Base-by-base conservation (phyloP, 92 coral and sea anemone species). In the Desmophyllum pertusum region DNA sequence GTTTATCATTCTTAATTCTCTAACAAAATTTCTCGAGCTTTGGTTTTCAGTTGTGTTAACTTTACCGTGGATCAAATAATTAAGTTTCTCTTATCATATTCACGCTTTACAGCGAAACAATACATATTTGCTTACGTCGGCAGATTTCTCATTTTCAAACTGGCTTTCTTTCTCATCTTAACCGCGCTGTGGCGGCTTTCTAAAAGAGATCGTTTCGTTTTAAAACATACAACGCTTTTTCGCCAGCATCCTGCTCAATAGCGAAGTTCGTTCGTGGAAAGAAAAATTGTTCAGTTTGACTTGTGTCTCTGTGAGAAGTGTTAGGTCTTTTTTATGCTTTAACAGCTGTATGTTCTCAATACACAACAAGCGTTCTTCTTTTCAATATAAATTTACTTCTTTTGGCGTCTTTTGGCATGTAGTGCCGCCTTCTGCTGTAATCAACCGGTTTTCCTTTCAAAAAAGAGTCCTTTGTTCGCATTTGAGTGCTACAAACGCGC, bases 361-460 rank as follows among this genome's bases (percentile, higher is more conserved):
- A 66, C 50, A 80, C 76, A 40, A 43, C 43, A 9, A 37, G 30
- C 40, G 23, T 70, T 81, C 85, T 50, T 52, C 85, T 52, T 70
- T 81, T 81, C 78, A 69, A 21, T 18, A 0, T n/a, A 25, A 46
- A 50, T 33, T 55, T 72, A 69, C 35, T 72, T 59, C 62, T 42
- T 51, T 55, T 73, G 70, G 33, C 17, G 42, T 82, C 41, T 52
- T 42, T 39, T 9, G 23, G 18, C 57, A 4, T 48, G 55, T 1
- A 38, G 85, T 82, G 57, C 86, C 86, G 79, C 79, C 86, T 39
- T 82, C 33, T 6, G 0, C 45, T 71, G 70, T 82, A 71, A 82
- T 82, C 45, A 72, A 31, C 79, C 75, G 33, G 27, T 82, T 57
- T 82, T 39, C 42, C 42, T 70, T 72, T 57, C 25, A 55, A 71